These are phyloP conservation scores for Hippolais icterina DNA, from an alignment of 2,113 vertebrate species.

Conservation along the genomic window DNA sequence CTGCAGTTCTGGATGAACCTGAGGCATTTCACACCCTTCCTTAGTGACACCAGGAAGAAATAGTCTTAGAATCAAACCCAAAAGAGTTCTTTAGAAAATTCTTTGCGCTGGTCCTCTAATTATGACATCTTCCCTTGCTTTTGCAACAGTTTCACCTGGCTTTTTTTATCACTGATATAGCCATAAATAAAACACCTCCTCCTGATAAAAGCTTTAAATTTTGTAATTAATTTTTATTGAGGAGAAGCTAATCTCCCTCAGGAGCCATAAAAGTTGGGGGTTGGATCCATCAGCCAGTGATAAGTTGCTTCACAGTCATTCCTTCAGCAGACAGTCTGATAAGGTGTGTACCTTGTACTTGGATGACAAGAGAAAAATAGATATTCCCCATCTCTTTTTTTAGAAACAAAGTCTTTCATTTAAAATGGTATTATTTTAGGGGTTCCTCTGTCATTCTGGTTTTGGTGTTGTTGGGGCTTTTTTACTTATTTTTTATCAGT, in stretches of 20 bases:
- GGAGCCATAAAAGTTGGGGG: constrained; percentile 62
- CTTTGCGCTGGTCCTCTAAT: constrained; percentile 32
- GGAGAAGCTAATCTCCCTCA: constrained; percentile 66
- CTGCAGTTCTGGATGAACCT: background rate
- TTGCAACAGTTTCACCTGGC: constrained; percentile 46
- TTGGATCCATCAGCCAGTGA: constrained; percentile 47
- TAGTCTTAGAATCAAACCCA: constrained; percentile 58
- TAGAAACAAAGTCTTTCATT: background rate
- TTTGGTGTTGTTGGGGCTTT: background rate
- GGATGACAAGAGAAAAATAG: background rate
- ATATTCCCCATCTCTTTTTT: background rate
- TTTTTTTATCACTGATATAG: constrained; percentile 53
- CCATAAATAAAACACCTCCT: constrained; percentile 69
- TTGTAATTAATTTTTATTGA: constrained; percentile 73
- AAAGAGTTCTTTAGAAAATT: constrained; percentile 56
- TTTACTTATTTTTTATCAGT: background rate
- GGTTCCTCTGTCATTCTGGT: background rate
- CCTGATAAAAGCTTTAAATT: constrained; percentile 66
- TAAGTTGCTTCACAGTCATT: constrained; percentile 34
- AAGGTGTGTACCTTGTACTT: background rate
- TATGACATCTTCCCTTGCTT: constrained; percentile 63
- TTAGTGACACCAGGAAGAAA: background rate
- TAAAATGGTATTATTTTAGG: background rate
- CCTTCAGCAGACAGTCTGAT: background rate
- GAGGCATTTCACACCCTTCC: background rate